Evolutionary conservation across 2,888 invertebrate species (phyloP), one percentile per base, ranked within the genome.

Genomic region (Parapristionchus giblindavisi): DNA sequence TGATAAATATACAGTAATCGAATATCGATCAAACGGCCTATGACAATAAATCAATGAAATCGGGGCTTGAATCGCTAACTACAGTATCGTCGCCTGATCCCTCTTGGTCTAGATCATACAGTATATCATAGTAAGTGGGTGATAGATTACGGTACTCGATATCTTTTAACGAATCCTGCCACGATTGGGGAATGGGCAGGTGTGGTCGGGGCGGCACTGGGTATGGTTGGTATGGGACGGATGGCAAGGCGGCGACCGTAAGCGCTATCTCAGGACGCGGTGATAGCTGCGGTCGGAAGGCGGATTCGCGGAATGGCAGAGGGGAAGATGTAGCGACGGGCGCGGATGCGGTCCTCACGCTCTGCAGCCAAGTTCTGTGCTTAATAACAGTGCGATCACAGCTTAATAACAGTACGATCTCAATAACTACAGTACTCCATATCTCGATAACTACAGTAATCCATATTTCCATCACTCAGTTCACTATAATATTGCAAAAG

Each of bases 311-410:
- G 70, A 14, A 71, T 56, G 70, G 70, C 56, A 17, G 34, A 14
- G 32, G 70, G 70, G 56, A 71, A 71, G 56, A 48, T 32, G 70
- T 71, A 71, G 27, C 70, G 54, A 8, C 70, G 54, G 70, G 52
- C 70, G 54, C 68, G 68, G 6, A 38, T 11, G 24, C 8, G 24
- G 32, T 1, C 34, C 11, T 3, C 27, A 17, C 27, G n/a, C 17
- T 29, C 65, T 29, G 48, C 29, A 68, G 68, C 51, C 68, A 52
- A 40, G 34, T 48, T 27, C 68, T 54, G 54, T n/a, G 24, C 14
- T n/a, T n/a, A n/a, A n/a, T n/a, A n/a, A n/a, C n/a, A n/a, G n/a
- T n/a, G n/a, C n/a, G n/a, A n/a, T n/a, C n/a, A n/a, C n/a, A n/a
- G n/a, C n/a, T n/a, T n/a, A n/a, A n/a, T n/a, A n/a, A n/a, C n/a